phyloP scores from a whole-genome alignment of 2,113 vertebrate species.

The Sigmodon hispidus region DNA sequence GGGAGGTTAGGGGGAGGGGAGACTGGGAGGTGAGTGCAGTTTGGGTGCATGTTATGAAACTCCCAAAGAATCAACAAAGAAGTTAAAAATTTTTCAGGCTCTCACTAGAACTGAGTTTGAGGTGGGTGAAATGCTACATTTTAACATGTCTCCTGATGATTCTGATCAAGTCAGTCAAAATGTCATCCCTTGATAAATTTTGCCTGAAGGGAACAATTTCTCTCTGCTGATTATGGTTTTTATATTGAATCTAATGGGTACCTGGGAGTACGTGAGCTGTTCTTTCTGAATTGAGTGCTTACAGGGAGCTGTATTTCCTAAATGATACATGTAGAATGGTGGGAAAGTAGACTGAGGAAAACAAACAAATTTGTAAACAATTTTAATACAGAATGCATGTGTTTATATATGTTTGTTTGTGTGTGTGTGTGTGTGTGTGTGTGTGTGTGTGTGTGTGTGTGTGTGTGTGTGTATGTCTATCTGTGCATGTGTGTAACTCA shows the following conservation, averaged over 20 bases:
- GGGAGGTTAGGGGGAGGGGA: too few relatives aligned
- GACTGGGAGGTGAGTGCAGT: neutral
- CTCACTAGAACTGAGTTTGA: neutral
- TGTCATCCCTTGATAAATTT: neutral
- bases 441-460: too few relatives aligned
- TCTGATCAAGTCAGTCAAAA: neutral
- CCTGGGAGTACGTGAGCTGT: neutral
- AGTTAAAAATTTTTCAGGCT: neutral
- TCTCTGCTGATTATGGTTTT: conserved; percentile 13
- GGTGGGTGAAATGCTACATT: conserved; percentile 3
- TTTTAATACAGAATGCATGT: neutral
- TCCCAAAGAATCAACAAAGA: neutral
- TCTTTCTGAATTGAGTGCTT: neutral
- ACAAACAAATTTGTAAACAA: neutral
- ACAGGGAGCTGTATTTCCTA: neutral
- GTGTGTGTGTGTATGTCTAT: neutral
- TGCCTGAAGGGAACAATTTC: neutral
- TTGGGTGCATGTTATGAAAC: neutral
- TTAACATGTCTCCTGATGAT: neutral
- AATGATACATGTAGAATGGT: conserved; percentile 5
- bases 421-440: neutral
- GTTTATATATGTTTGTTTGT: fast-evolving
- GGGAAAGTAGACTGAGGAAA: neutral
- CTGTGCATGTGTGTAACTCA: neutral
- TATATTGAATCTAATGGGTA: neutral